These are phyloP conservation scores for Sebastes alutus DNA, from an alignment of 2,797 vertebrate genomes.

Conservation along the genomic window DNA sequence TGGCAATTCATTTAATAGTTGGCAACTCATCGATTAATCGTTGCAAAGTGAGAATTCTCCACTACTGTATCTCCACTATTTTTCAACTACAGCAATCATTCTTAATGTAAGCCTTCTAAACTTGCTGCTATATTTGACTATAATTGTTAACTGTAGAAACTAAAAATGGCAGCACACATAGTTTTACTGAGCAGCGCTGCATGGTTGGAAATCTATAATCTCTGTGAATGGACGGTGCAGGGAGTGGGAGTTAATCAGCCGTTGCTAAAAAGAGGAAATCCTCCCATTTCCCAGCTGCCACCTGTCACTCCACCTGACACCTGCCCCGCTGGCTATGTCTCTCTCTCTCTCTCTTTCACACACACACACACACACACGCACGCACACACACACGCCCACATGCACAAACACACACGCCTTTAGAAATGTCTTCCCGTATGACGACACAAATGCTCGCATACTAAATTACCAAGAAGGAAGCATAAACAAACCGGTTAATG, in stretches of 20 bases:
- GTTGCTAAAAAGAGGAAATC: conserved; percentile 67
- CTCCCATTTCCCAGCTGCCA: conserved; percentile 62
- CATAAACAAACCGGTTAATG: conserved; percentile 36
- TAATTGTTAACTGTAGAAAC: not conserved
- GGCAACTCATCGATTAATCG: rapidly evolving
- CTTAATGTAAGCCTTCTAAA: not conserved
- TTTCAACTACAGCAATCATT: not conserved
- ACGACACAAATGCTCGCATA: not conserved
- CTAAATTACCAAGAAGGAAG: conserved; percentile 19
- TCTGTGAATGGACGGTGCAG: conserved; percentile 8
- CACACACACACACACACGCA: not conserved
- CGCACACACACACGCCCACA: not conserved
- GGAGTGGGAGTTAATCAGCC: conserved; percentile 42
- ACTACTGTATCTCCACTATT: not conserved
- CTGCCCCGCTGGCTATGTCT: conserved; percentile 34
- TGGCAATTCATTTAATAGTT: too few relatives aligned
- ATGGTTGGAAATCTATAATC: not conserved
- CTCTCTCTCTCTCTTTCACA: not conserved
- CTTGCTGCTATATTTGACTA: not conserved
- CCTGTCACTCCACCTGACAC: conserved; percentile 62
- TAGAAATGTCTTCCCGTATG: not conserved
- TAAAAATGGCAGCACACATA: not conserved
- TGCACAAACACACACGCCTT: conserved; percentile 9
- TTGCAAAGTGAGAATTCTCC: not conserved
- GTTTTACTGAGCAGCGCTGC: not conserved